These are phyloP conservation scores for Onychomys leucogaster DNA, from an alignment of 2,797 vertebrate genomes.

Conservation along the genomic window DNA sequence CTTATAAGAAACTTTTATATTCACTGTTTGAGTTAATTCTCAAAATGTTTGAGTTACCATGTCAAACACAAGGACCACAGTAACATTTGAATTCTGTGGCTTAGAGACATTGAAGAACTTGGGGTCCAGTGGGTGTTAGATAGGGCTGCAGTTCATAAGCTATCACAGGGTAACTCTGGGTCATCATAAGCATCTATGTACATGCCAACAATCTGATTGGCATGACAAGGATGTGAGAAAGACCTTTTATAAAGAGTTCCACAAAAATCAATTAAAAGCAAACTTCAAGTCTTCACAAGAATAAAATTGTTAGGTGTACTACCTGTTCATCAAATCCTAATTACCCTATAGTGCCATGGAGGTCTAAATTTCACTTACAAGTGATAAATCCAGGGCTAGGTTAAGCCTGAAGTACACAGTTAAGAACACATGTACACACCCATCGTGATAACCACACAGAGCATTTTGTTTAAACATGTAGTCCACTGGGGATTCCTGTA, in stretches of 20 bases:
- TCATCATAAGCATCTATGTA: slow-evolving; percentile 10
- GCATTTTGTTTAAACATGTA: slow-evolving; percentile 31
- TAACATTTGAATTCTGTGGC: slow-evolving; percentile 45
- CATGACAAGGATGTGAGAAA: neutral
- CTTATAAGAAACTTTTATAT: slow-evolving; percentile 13
- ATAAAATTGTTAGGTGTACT: slow-evolving; percentile 53
- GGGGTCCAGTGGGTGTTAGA: neutral
- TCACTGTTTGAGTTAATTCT: slow-evolving; percentile 58
- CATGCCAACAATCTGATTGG: neutral
- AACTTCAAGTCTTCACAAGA: slow-evolving; percentile 9
- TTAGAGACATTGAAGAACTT: slow-evolving; percentile 19
- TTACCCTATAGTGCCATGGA: neutral
- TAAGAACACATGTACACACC: slow-evolving; percentile 35
- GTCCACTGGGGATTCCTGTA: neutral
- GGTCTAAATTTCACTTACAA: slow-evolving; percentile 48
- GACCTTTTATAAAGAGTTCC: slow-evolving; percentile 41
- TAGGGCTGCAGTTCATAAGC: neutral
- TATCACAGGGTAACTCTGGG: neutral
- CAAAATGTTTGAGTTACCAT: slow-evolving; percentile 47
- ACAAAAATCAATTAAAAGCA: slow-evolving; percentile 46
- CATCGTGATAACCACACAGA: neutral
- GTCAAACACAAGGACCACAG: neutral
- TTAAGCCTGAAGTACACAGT: slow-evolving; percentile 42
- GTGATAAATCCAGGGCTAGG: slow-evolving; percentile 29
- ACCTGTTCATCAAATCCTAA: slow-evolving; percentile 28